Evolutionary conservation across 2,797 vertebrate species (phyloP), one percentile per base, ranked within the genome.

Genomic region (Poecilia gillii): DNA sequence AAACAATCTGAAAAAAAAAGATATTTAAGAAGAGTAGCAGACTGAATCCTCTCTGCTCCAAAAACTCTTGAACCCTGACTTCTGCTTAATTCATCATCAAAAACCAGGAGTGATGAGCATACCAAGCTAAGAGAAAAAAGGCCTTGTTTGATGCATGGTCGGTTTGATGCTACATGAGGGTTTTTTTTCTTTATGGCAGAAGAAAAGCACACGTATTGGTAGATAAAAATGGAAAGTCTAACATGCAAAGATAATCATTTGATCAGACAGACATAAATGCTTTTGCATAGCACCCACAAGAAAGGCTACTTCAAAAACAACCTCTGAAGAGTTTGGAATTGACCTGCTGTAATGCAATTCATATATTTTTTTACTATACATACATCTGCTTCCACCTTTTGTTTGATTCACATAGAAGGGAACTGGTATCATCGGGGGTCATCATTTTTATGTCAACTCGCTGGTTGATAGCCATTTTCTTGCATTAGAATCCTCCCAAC

Each of bases 321-420:
- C 81, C 84, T 83, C 70, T 86, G 87, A 89, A 87, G 87, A 76
- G 47, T 77, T 82, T 91, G 90, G 91, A 94, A 93, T 88, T 84
- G 41, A 91, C 74, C 83, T 85, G 87, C 80, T 91, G 87, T 79
- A 81, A 86, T 81, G 64, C 75, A 84, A 77, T 85, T 87, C 73
- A 84, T 70, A 90, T 81, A 49, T 90, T 90, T 90, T 90, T 86
- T 83, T 88, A 86, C 85, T 81, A 91, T 86, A 93, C 86, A 93
- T 90, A 91, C 88, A 82, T 83, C 83, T 86, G 84, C 89, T 94
- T 93, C 88, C 80, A 90, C 84, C 86, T 93, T 89, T 91, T 57
- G 55, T 88, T 95, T 94, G 92, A 93, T 95, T 95, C 94, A 95
- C 94, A 94, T 93, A 94, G 85, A 94, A 92, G 86, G 90, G 92